phyloP scores from a whole-genome alignment of 2,113 vertebrate species.

The Dasypus novemcinctus region DNA sequence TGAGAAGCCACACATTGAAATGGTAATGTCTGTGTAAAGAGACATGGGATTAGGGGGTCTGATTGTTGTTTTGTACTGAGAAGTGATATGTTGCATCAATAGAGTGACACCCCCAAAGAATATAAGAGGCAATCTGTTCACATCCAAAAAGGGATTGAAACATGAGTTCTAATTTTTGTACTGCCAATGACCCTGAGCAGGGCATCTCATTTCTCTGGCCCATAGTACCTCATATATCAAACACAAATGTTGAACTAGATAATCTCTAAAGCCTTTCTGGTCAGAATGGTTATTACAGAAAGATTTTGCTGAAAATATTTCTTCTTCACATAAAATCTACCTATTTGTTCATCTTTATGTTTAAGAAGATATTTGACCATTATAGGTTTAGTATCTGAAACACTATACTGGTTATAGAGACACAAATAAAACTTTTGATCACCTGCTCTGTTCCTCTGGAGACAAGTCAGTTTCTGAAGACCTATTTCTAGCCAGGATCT shows the following conservation, averaged over 20 bases:
- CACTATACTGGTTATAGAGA: not conserved
- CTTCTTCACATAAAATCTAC: not conserved
- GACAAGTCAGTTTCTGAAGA: not conserved
- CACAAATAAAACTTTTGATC: not conserved
- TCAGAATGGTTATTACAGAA: not conserved
- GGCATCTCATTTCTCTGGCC: not conserved
- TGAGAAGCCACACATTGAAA: slow-evolving; percentile 62
- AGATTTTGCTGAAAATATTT: not conserved
- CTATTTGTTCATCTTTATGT: not conserved
- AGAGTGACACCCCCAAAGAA: slow-evolving; percentile 21
- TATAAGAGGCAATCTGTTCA: not conserved
- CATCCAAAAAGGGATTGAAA: not conserved
- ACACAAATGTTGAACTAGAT: not conserved
- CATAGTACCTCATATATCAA: not conserved
- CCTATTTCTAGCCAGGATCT: not conserved
- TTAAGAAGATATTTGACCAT: not conserved
- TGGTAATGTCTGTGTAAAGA: slow-evolving; percentile 57
- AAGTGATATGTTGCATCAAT: slow-evolving; percentile 29
- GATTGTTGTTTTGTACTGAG: slow-evolving; percentile 56
- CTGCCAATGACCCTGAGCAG: not conserved
- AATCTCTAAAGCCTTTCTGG: not conserved
- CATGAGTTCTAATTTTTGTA: slow-evolving; percentile 9
- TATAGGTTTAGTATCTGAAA: not conserved
- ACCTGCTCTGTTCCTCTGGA: not conserved
- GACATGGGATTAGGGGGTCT: slow-evolving; percentile 62